Evolutionary conservation across 1,140 invertebrate genomes (phyloP), one percentile per base, ranked within the genome.

Genomic region (Pseudomyrmex cubaensis): DNA sequence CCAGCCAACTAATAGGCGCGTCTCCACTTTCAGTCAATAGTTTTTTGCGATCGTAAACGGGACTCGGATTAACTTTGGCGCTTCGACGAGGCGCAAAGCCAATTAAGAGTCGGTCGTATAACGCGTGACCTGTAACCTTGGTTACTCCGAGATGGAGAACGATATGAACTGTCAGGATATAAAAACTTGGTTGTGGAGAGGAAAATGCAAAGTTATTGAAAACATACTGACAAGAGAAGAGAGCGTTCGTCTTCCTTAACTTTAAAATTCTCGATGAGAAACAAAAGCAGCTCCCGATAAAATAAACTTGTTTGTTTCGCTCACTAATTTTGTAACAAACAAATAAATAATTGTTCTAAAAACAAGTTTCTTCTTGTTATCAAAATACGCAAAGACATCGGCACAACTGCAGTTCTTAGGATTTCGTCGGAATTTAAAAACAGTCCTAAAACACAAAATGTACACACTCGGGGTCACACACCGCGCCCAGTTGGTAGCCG

Each of bases 21-120:
- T 92, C 91, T 93, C 92, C 86, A 92, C 92, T 93, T 93, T 93
- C 92, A 88, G 76, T 90, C 87, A 90, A 92, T 91, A 91, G 88
- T 92, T 93, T 93, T 92, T 92, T 92, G 90, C 90, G 86, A 90
- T 93, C 92, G 91, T 93, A 92, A 93, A 93, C 86, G 90, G 84
- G 87, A 90, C 82, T 88, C 85, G 73, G 88, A 91, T 92, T 91
- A 92, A 91, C 91, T 90, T 89, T 85, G 86, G 82, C 86, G 84
- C 75, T 77, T 86, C 61, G 76, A 64, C 83, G 86, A 84, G 84
- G 77, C 83, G 78, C 84, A 89, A 92, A 90, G 73, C 88, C 91
- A 92, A 92, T 92, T 92, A 92, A 87, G 85, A 87, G 66, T 63
- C 75, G 69, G 69, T 90, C 88, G 83, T 90, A 89, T 90, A 88